phyloP scores from a whole-genome alignment of 2,888 invertebrate genomes.

The Gnatocerus cornutus region DNA sequence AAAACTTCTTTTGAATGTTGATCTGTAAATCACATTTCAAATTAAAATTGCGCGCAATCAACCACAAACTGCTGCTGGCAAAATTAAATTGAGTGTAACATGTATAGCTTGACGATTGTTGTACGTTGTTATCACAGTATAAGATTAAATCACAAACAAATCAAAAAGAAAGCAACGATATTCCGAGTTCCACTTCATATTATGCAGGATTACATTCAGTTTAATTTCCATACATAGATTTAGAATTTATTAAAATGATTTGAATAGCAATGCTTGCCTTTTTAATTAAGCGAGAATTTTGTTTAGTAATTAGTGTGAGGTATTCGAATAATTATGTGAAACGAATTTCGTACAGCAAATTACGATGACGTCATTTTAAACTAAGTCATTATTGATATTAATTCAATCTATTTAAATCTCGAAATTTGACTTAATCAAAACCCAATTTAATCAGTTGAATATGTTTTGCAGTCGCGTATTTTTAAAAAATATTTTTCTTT shows the following conservation, averaged over 20 bases:
- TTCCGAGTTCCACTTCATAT: not conserved
- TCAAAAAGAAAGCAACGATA: not conserved
- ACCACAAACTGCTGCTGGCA: conserved; percentile 4
- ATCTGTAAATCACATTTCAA: conserved; percentile 1
- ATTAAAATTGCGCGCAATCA: conserved; percentile 3
- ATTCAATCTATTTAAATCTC: conserved; percentile 17
- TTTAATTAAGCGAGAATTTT: not conserved
- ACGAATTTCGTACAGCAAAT: not conserved
- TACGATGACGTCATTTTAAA: conserved; percentile 12
- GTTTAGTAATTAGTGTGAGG: not conserved
- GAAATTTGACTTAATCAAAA: conserved; percentile 18
- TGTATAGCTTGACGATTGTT: not conserved
- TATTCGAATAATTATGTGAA: not conserved
- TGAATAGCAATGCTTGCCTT: not conserved
- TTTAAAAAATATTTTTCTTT: conserved; percentile 20
- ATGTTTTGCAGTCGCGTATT: not conserved
- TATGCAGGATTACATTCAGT: not conserved
- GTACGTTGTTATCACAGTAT: not conserved
- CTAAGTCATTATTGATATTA: conserved; percentile 5
- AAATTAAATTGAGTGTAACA: conserved; percentile 8
- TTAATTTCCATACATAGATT: not conserved
- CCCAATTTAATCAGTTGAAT: conserved; percentile 17
- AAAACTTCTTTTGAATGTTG: not conserved
- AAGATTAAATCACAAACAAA: not conserved
- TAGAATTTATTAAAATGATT: conserved; percentile 5